phyloP scores from a whole-genome alignment of 2,888 invertebrate species.

The Orchestes rusci region DNA sequence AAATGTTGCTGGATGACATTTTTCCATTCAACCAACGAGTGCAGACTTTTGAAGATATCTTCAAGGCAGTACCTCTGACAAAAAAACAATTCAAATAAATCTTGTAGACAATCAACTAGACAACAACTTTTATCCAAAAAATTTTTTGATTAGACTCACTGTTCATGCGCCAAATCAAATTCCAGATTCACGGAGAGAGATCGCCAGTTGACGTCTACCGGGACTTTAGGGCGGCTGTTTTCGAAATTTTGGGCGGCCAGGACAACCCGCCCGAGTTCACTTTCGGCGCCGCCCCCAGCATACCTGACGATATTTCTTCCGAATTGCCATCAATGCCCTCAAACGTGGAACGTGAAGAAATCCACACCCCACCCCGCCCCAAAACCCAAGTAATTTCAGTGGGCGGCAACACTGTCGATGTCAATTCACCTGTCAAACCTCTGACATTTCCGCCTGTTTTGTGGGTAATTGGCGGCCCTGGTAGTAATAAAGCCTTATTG shows the following conservation, averaged over 20 bases:
- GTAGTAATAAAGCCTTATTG: conserved; percentile 79
- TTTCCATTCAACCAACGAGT: too few species aligned
- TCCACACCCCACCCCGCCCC: conserved; percentile 31
- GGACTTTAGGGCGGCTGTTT: conserved; percentile 73
- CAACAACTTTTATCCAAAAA: too few species aligned
- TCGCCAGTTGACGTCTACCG: conserved; percentile 81
- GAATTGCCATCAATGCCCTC: conserved; percentile 38
- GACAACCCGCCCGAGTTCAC: conserved; percentile 57
- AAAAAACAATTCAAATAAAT: too few species aligned
- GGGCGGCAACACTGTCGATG: conserved; percentile 8
- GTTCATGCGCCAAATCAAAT: too few species aligned
- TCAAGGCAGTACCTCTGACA: too few species aligned
- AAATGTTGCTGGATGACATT: too few species aligned
- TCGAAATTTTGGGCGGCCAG: conserved; percentile 65
- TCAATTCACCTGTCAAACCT: conserved; percentile 38
- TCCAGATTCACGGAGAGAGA: conserved; percentile 79
- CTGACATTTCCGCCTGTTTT: conserved; percentile 38
- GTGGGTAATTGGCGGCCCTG: conserved; percentile 74
- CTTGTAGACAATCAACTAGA: too few species aligned
- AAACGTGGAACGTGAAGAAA: conserved; percentile 6
- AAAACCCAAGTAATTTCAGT: conserved; percentile 41
- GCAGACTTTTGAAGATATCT: too few species aligned
- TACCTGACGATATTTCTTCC: conserved; percentile 44
- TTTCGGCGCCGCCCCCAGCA: conserved; percentile 53
- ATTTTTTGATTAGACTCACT: too few species aligned